Base-by-base conservation (phyloP, 1,140 invertebrate genomes). In the Dendrolimus punctatus region DNA sequence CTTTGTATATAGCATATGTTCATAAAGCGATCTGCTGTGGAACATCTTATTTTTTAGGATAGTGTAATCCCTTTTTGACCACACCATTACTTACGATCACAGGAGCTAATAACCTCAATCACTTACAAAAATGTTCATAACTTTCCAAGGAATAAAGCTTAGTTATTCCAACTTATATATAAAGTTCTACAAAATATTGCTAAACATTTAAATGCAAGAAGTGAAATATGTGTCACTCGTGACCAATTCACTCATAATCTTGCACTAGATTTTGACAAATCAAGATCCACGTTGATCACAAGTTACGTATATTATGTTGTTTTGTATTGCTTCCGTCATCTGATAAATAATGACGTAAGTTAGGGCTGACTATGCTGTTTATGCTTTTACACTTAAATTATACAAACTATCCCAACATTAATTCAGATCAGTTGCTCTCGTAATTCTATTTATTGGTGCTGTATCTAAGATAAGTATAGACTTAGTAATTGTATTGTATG, bases 231-330 rank as follows among this genome's bases (percentile, higher is more conserved):
- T 40, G 6, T 9, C 9, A 9, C 49, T 43, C 51, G 56, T 58
- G 56, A 53, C 56, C 40, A 43, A 40, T 48, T 49, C 37, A 38
- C 42, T 39, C 41, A 51, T 51, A 62, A 56, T 56, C 58, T 49
- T 61, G 58, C 49, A 52, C 55, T 50, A 63, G 51, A 60, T 64
- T 64, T 64, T 64, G n/a, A 52, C 62, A 55, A 56, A 42, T 49
- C 51, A 54, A 55, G 62, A 58, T 45, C 49, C 58, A 45, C 55
- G 52, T 44, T 52, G 40, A 48, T 39, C 46, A 45, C 47, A 46
- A 60, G 49, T 57, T 65, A 61, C 58, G 57, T 64, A 52, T 55
- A 46, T 53, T 63, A 45, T 39, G 44, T 23, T 23, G 23, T 40
- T 55, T 49, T 40, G 38, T 46, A 6, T 39, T 6, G 48, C 57